These are phyloP conservation scores for Saimiri boliviensis DNA, from an alignment of 2,113 vertebrate genomes.

Conservation along the genomic window DNA sequence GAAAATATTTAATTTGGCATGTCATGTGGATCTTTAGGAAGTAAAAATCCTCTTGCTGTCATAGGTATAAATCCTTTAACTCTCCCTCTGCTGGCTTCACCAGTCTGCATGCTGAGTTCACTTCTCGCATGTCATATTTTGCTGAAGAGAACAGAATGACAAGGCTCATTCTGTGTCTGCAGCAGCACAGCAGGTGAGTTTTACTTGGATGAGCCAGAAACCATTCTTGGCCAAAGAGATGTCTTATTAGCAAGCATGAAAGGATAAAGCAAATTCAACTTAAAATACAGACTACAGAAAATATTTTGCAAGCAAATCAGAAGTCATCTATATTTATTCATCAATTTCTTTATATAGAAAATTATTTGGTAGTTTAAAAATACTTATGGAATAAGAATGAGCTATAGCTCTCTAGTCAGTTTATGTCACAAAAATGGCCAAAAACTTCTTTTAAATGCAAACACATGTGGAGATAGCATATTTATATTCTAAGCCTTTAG, in stretches of 20 bases:
- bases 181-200: constrained; percentile 64
- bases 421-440: background rate
- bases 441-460: constrained; percentile 19
- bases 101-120: constrained; percentile 51
- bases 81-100: constrained; percentile 5
- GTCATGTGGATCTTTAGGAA: constrained; percentile 51
- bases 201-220: constrained; percentile 60
- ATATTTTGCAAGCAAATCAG: constrained; percentile 29
- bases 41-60: background rate
- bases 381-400: background rate
- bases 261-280: constrained; percentile 30
- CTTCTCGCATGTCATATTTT: constrained; percentile 52
- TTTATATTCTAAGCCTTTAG: background rate
- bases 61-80: constrained; percentile 29
- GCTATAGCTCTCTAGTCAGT: background rate
- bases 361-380: constrained; percentile 39
- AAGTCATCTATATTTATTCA: constrained; percentile 23
- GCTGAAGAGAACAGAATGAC: constrained; percentile 57
- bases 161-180: constrained; percentile 10
- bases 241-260: constrained; percentile 67
- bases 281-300: constrained; percentile 25
- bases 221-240: constrained; percentile 65
- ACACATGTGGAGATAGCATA: background rate
- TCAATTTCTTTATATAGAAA: background rate
- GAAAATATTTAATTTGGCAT: constrained; percentile 62